Conservation (phyloP, 2,888 invertebrate species). For the Cyaniris semiargus region DNA sequence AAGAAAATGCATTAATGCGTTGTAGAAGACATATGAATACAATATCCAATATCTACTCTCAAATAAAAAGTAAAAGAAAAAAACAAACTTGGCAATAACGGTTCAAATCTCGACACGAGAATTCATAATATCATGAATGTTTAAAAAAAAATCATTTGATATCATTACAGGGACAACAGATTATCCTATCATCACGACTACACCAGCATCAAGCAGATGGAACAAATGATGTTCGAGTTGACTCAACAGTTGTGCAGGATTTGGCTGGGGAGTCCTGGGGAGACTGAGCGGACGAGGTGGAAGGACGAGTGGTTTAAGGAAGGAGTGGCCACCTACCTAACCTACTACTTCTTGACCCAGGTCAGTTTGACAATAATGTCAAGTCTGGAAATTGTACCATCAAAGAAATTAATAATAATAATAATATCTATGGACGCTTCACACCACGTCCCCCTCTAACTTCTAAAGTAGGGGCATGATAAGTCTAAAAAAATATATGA, state of each 20-base stretch:
- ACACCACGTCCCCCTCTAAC: no score
- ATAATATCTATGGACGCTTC: no score
- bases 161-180: conserved; percentile 54
- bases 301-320: conserved; percentile 74
- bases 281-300: conserved; percentile 61
- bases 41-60: no score
- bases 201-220: conserved; percentile 63
- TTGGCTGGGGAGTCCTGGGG: conserved; percentile 73
- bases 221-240: conserved; percentile 63
- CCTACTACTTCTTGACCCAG: conserved; percentile 65
- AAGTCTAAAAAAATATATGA: no score
- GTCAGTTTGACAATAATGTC: conserved; percentile 45
- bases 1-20: no score
- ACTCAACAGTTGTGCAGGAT: conserved; percentile 66
- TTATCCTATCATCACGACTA: conserved; percentile 53
- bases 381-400: neutral
- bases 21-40: no score
- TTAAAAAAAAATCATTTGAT: no score
- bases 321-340: conserved; percentile 69
- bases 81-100: no score
- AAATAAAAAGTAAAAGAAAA: no score
- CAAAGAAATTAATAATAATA: neutral
- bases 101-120: no score
- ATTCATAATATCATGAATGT: no score
- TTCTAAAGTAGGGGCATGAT: no score